Base-by-base conservation (phyloP, 2,113 vertebrate species). In the Cardinalis cardinalis region DNA sequence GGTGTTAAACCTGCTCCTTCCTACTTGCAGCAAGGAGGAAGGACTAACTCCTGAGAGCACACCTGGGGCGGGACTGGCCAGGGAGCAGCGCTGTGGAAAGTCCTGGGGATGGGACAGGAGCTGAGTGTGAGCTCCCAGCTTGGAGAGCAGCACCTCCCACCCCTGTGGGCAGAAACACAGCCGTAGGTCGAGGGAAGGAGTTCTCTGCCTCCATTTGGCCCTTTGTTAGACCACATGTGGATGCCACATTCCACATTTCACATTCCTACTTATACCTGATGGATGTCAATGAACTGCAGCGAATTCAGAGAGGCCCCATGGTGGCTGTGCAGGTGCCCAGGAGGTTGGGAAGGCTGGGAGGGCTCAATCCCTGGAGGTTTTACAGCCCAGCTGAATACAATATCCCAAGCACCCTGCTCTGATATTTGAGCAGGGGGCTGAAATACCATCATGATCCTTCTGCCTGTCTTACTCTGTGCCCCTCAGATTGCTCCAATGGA, bases 141-240 rank as follows among this genome's bases (percentile, higher is more conserved):
- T 59, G 32, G 29, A 61, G 41, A 41, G 55, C 26, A n/a, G 48
- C 53, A 72, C 25, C n/a, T 46, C 49, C 40, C 20, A 59, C 7
- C 5, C 26, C 43, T 8, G 13, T 3, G n/a, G 51, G 18, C 21
- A 65, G 55, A 19, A 60, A 10, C n/a, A 60, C 0, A 0, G 58
- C 19, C 32, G 0, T 36, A 66, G 11, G 11, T 75, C 0, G 0
- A 65, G 48, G 17, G 25, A 61, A 46, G 38, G 23, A 6, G 7
- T 28, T 85, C 17, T 41, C 18, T 23, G 10, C 8, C 25, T 38
- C 16, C 20, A 2, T 13, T 28, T 2, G 2, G 18, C 8, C 7
- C 32, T 64, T 59, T 10, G 1, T 59, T 20, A 41, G 38, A 55
- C 23, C 32, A 19, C 0, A 0, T 18, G 23, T 36, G 40, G 38